Evolutionary conservation across 2,797 vertebrate genomes (phyloP).

Genomic region (Microhierax caerulescens): DNA sequence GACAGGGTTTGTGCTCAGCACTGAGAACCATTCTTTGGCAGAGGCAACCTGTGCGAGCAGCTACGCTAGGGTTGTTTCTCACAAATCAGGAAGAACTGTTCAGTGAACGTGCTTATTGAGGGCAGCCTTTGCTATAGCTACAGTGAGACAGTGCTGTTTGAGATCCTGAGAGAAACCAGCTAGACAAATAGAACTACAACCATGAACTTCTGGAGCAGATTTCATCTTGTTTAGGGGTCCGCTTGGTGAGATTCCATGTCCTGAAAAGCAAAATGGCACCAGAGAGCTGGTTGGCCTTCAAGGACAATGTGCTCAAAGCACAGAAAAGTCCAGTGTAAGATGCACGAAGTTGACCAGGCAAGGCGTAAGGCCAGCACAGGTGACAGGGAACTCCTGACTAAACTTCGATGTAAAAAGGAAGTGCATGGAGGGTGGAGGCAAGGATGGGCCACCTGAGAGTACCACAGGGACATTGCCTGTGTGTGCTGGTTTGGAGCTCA

Average conservation of each 20-base stretch:
- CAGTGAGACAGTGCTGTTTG: background rate
- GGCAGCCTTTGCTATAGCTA: background rate
- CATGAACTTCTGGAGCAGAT: background rate
- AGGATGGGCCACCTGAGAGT: rapidly evolving
- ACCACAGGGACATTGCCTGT: background rate
- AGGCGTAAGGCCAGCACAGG: background rate
- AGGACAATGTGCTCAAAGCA: background rate
- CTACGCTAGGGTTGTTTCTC: background rate
- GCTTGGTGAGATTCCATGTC: background rate
- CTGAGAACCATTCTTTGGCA: background rate
- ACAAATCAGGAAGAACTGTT: background rate
- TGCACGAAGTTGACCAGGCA: background rate
- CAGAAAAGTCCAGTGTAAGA: background rate
- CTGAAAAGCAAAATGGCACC: background rate
- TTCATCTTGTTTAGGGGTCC: background rate
- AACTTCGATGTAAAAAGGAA: background rate
- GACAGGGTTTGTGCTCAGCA: background rate
- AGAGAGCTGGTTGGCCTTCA: background rate
- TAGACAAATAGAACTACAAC: background rate
- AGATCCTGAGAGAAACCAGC: background rate
- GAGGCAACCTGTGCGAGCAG: background rate
- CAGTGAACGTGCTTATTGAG: background rate
- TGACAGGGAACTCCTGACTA: background rate
- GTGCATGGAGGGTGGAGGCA: background rate
- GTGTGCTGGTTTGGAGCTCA: background rate